These are phyloP conservation scores for Rhineura floridana DNA, from an alignment of 2,113 vertebrate genomes.

Conservation along the genomic window DNA sequence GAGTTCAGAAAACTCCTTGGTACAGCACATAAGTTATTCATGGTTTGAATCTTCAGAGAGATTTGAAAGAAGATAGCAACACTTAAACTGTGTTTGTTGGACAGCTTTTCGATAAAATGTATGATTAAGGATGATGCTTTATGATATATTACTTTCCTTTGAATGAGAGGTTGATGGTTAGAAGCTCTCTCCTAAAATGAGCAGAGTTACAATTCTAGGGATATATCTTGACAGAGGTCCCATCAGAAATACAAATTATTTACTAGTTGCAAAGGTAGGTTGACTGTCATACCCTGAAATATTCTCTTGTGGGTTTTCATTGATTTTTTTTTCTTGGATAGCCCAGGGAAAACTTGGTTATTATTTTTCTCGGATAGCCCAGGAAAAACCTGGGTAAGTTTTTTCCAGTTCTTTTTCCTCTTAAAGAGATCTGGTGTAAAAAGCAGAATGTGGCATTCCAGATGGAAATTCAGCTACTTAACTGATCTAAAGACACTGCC, in stretches of 20 bases:
- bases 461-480: background rate
- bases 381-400: background rate
- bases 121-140: background rate
- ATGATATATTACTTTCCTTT: background rate
- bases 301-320: background rate
- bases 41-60: background rate
- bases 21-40: background rate
- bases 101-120: background rate
- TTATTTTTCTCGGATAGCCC: background rate
- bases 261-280: background rate
- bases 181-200: background rate
- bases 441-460: background rate
- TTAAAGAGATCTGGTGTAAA: background rate
- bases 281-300: background rate
- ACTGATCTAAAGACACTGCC: background rate
- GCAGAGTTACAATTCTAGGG: background rate
- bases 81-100: background rate
- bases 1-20: background rate
- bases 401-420: background rate
- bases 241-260: slow-evolving; percentile 3
- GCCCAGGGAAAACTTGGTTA: background rate
- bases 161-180: background rate
- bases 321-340: background rate
- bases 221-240: background rate
- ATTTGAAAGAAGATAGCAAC: slow-evolving; percentile 22